Base-by-base conservation (phyloP, 2,888 invertebrate species). In the Macrosoma leucophasiata region DNA sequence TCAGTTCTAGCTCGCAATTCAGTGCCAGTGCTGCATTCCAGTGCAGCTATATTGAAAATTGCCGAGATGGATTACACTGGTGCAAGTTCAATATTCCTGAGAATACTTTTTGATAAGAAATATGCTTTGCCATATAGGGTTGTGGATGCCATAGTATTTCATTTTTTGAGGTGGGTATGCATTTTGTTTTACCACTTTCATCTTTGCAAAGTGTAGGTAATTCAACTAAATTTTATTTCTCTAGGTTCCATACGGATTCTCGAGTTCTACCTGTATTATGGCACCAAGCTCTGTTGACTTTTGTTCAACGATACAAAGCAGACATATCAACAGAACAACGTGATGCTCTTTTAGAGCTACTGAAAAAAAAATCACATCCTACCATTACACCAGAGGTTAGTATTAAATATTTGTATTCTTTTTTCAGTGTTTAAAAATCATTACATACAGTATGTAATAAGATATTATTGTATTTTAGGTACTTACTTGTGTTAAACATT, bases 41-140 rank as follows among this genome's bases (percentile, higher is more conserved):
- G 96, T 17, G 98, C 98, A 2, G 96, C 97, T 14, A 89, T 99
- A 61, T 77, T 97, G 14, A 95, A 96, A 84, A 94, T 99, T 36
- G 97, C 97, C 22, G 97, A 97, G 84, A 97, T 98, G 97, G 95
- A 94, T 54, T 98, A 97, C 62, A 93, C 92, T 13, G 98, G 98
- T 2, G 95, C 98, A 0, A 97, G 94, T 72, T 97, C 97, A 17
- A 95, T 98, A 58, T 96, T 99, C 63, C 85, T 99, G 33, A 86
- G 97, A 40, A 93, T 96, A 63, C 90, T 99, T 39, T 89, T 99
- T 43, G 97, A 98, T 64, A 99, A 99, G 75, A 97, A 98, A 66
- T 99, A 99, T 84, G 97, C 98, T 0, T 84, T 99, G 33, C 98
- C 98, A 0, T 98, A 94, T 70, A 87, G 95, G 55, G 98, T 97